Base-by-base conservation (phyloP, 1,140 invertebrate genomes). In the Pachypsylla venusta region DNA sequence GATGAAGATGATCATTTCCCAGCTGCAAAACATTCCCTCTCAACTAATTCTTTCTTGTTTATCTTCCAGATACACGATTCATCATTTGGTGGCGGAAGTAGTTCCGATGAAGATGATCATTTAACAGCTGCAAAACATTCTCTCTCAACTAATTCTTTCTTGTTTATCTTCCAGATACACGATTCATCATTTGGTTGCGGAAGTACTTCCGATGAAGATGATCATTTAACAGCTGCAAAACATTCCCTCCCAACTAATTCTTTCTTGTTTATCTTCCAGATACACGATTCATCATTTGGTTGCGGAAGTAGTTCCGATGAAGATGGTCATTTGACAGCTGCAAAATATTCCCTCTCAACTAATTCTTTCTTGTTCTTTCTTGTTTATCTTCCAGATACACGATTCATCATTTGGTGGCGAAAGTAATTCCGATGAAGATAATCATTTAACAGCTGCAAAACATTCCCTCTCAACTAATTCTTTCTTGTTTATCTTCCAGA, bases 361-460 rank as follows among this genome's bases (percentile, higher is more conserved):
- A n/a, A n/a, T n/a, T n/a, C n/a, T n/a, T n/a, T n/a, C n/a, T n/a
- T n/a, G n/a, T n/a, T n/a, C n/a, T n/a, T 24, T 54, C 25, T 54
- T 22, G 14, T 54, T 19, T 60, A 53, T 16, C 13, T 75, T 73
- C 25, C 70, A 86, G 84, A 83, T 86, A 68, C 81, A 83, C 69
- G 84, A 86, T 67, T 79, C 82, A 20, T 83, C 81, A 40, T 84
- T 81, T 67, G 83, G 82, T 66, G 83, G 82, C 14, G 79, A 78
- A 63, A 81, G 82, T 67, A 77, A 75, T 53, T 81, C 82, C 63
- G 79, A 79, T 66, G 77, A 75, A 55, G 75, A 76, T 22, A 73
- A 74, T 57, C 66, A 48, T 48, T 3, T 48, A 5, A 4, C 16
- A 7, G 16, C 42, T 3, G 42, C n/a, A 5, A 48, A n/a, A 19